Base-by-base conservation (phyloP, 2,888 invertebrate species). In the Spodoptera exigua region DNA sequence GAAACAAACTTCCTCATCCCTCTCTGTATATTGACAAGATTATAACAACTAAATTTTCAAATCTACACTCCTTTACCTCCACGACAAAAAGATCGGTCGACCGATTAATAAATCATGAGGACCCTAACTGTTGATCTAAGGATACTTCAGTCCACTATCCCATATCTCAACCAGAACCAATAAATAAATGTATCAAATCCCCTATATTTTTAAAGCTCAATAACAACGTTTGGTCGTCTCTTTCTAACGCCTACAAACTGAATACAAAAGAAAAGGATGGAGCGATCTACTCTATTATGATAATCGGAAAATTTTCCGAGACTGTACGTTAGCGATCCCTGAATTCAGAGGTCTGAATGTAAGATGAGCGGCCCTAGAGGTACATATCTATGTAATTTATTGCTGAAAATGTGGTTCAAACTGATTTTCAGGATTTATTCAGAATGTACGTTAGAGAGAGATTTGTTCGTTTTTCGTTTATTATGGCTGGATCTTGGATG, bases 281-380 rank as follows among this genome's bases (percentile, higher is more conserved):
- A 27, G 12, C 37, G 52, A 18, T 69, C 87, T 88, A 88, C 89
- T 91, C 86, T 89, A 90, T 90, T 90, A 91, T 91, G 89, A 90
- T 90, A 91, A 91, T 91, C 89, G 85, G 83, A 84, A 87, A 86
- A 89, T 90, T 89, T 84, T 81, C 84, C 85, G 85, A 86, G 88
- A 88, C 86, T 84, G 86, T 79, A 84, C 78, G 82, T 80, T 79
- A 74, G 79, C 71, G 68, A 72, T 76, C 59, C 78, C 78, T 74
- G 82, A 85, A 86, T 86, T 81, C 83, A 68, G 79, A 61, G 70
- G 68, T 74, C 78, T 90, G 91, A 91, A 91, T 91, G 89, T 90
- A 80, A 83, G 86, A 91, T 91, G 86, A 87, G 84, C 52, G 77
- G 65, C 85, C 79, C 80, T 80, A 82, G 78, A 83, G 68, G 59